These are phyloP conservation scores for Lipotes vexillifer DNA, from an alignment of 2,113 vertebrate genomes.

Conservation along the genomic window DNA sequence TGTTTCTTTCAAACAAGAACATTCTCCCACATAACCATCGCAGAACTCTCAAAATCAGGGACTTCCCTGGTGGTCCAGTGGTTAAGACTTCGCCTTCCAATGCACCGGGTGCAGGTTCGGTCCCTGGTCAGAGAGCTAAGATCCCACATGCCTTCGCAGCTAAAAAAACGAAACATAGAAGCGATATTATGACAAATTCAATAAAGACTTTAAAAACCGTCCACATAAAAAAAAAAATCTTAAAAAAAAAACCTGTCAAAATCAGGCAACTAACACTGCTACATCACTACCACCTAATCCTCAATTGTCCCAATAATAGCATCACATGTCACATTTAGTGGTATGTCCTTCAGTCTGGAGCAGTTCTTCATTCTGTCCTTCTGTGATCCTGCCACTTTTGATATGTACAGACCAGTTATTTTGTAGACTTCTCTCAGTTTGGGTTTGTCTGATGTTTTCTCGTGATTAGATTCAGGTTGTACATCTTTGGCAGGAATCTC, in stretches of 20 bases:
- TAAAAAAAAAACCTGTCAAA: background rate
- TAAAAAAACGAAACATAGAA: too few species aligned
- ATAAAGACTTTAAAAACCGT: too few species aligned
- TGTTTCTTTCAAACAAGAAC: background rate
- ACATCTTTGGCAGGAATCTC: background rate
- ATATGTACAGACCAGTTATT: background rate
- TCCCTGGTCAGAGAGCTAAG: too few species aligned
- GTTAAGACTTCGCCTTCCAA: too few species aligned
- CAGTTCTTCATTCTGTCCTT: background rate
- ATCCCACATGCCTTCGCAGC: too few species aligned
- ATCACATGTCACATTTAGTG: accelerated
- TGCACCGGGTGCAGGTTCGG: too few species aligned
- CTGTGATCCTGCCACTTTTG: background rate
- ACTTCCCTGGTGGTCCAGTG: too few species aligned
- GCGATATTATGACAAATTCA: too few species aligned
- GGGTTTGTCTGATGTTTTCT: background rate
- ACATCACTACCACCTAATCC: background rate
- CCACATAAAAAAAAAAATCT: too few species aligned
- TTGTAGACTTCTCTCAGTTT: background rate
- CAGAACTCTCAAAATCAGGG: background rate
- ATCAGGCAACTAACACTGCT: background rate
- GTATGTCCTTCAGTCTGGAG: accelerated
- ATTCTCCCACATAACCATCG: accelerated
- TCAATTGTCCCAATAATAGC: background rate
- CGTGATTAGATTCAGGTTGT: background rate